Conservation (phyloP, 1,140 invertebrate genomes). For the Pseudomyrmex concolor region DNA sequence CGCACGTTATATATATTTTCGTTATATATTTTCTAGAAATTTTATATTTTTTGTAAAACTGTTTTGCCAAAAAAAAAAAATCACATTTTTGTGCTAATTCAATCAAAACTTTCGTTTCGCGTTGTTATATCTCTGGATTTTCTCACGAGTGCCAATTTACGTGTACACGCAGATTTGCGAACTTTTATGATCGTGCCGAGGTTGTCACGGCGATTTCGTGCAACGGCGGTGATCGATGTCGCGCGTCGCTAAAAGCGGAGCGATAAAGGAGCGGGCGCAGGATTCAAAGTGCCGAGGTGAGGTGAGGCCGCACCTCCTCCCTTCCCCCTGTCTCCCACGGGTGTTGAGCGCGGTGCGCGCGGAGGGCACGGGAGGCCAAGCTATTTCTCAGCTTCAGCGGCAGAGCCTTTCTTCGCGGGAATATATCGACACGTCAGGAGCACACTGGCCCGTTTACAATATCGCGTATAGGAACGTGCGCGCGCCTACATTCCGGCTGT, state of each 20-base stretch:
- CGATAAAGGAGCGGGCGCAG: slow-evolving; percentile 37
- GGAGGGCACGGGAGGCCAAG: slow-evolving; percentile 67
- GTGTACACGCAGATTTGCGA: background rate
- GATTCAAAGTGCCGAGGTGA: slow-evolving; percentile 43
- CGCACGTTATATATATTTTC: too few relatives aligned
- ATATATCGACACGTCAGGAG: slow-evolving; percentile 84
- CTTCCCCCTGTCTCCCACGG: background rate
- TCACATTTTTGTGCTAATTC: background rate
- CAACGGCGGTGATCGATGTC: slow-evolving; percentile 50
- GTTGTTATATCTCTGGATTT: background rate
- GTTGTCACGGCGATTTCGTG: slow-evolving; percentile 32
- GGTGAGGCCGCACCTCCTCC: slow-evolving; percentile 33
- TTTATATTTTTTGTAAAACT: too few relatives aligned
- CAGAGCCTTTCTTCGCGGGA: slow-evolving; percentile 84
- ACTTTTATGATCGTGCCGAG: slow-evolving; percentile 31
- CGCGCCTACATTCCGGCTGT: slow-evolving; percentile 71
- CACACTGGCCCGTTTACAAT: slow-evolving; percentile 82
- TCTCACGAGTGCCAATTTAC: background rate
- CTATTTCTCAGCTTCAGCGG: slow-evolving; percentile 84
- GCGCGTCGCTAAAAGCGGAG: slow-evolving; percentile 42
- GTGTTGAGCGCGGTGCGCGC: slow-evolving; percentile 35
- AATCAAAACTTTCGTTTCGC: background rate
- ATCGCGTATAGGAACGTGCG: slow-evolving; percentile 75
- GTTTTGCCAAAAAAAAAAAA: too few relatives aligned
- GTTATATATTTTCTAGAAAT: too few relatives aligned